These are phyloP conservation scores for Cladopsammia gracilis DNA, from an alignment of 64 coral and sea anemone genomes.

Conservation along the genomic window DNA sequence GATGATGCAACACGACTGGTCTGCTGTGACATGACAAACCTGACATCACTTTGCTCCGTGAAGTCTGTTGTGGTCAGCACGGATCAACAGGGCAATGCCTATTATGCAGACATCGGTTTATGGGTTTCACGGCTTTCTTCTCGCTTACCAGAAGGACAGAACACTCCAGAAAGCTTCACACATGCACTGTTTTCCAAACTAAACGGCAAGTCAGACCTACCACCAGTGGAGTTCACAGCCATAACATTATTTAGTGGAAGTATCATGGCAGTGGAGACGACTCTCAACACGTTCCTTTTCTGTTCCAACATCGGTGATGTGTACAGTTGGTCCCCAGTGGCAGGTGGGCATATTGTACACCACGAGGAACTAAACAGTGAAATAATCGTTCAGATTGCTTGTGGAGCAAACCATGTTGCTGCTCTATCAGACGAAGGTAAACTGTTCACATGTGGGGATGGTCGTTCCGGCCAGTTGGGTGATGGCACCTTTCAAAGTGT, in stretches of 20 bases:
- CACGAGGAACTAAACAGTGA: constrained; percentile 50
- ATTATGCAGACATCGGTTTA: constrained; percentile 29
- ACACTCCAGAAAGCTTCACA: neutral
- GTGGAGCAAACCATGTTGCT: constrained; percentile 67
- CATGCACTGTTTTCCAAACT: constrained; percentile 5
- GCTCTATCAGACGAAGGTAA: constrained; percentile 68
- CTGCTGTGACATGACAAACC: constrained; percentile 35
- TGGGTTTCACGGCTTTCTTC: constrained; percentile 22
- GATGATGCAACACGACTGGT: constrained; percentile 45
- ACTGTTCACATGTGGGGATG: constrained; percentile 63
- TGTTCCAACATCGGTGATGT: constrained; percentile 74
- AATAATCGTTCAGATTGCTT: constrained; percentile 80
- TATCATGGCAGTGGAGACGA: constrained; percentile 65
- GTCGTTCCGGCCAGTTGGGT: constrained; percentile 66
- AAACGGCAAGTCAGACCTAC: constrained; percentile 27
- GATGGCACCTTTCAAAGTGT: constrained; percentile 45
- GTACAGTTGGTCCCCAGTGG: constrained; percentile 62
- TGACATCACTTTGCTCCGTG: constrained; percentile 32
- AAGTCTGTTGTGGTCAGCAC: constrained; percentile 23
- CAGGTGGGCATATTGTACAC: neutral
- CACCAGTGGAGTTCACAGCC: constrained; percentile 50
- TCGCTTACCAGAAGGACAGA: neutral
- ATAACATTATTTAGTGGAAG: neutral
- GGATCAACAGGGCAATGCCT: constrained; percentile 4
- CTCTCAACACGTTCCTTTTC: constrained; percentile 64